phyloP scores from a whole-genome alignment of 2,888 invertebrate genomes.

The Leucania comma region DNA sequence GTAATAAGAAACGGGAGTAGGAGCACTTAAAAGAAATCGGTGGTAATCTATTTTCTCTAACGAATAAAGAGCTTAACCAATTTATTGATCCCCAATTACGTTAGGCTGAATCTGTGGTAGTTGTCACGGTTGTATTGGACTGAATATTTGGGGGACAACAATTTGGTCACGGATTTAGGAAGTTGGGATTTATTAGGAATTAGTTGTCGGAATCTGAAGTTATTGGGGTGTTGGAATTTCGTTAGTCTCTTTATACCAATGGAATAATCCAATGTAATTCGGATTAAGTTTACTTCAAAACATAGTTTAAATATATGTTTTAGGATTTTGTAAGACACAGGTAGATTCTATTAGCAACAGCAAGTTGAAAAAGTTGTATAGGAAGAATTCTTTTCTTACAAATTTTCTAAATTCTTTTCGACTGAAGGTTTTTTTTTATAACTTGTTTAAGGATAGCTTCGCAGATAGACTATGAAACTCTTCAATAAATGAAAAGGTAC shows the following conservation, averaged over 20 bases:
- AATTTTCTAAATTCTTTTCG: no score
- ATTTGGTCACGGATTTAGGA: slow-evolving; percentile 3
- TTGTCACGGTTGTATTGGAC: slow-evolving; percentile 53
- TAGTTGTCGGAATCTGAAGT: slow-evolving; percentile 17
- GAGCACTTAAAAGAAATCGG: slow-evolving; percentile 78
- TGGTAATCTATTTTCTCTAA: slow-evolving; percentile 80
- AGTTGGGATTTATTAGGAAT: slow-evolving; percentile 40
- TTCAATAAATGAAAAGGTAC: no score
- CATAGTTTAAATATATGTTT: not conserved
- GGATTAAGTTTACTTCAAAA: not conserved
- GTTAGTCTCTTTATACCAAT: not conserved
- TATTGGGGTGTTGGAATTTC: slow-evolving; percentile 17
- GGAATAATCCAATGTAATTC: not conserved
- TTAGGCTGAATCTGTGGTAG: slow-evolving; percentile 61
- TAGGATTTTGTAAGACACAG: not conserved
- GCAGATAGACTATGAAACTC: no score
- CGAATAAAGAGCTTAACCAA: slow-evolving; percentile 80
- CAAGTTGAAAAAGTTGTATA: no score
- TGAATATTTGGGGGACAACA: slow-evolving; percentile 39
- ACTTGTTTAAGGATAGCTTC: no score
- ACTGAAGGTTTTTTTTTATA: no score
- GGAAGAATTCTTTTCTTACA: no score
- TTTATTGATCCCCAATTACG: slow-evolving; percentile 79
- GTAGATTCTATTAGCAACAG: no score
- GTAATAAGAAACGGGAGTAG: slow-evolving; percentile 72